A percentile compares a stretch with the other conserved stretches of the same genome.
Evolutionary conservation across 2,888 invertebrate genomes (phyloP).

Genomic region (Balanococcus diminutus): DNA sequence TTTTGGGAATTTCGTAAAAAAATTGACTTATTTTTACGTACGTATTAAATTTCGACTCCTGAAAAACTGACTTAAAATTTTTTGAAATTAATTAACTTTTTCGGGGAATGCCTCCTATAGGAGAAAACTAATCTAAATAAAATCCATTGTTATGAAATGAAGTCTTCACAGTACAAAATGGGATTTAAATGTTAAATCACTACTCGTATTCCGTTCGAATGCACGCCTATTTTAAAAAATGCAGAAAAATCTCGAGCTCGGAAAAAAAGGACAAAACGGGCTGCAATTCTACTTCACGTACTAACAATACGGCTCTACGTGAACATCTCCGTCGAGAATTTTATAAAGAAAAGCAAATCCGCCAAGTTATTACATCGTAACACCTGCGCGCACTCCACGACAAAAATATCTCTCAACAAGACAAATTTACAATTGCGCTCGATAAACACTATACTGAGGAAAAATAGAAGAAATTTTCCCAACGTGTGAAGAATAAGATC

Average conservation of each 20-base stretch:
- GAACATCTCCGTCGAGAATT: not conserved
- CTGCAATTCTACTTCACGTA: not conserved
- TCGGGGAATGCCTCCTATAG: too few species aligned
- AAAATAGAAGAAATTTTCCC: not conserved
- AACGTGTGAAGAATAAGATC: conserved; percentile 7
- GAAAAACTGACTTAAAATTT: too few species aligned
- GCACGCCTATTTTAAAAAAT: too few species aligned
- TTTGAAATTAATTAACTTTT: too few species aligned
- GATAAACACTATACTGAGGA: not conserved
- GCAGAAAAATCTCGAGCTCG: too few species aligned
- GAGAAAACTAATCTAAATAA: too few species aligned
- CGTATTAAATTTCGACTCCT: too few species aligned
- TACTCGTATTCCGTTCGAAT: not conserved
- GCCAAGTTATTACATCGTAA: conserved; percentile 11
- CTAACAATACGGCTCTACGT: not conserved
- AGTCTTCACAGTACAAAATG: not conserved
- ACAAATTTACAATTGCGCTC: conserved; percentile 8
- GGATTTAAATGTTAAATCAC: not conserved
- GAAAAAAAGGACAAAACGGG: too few species aligned
- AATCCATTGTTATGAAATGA: too few species aligned
- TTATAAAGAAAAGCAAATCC: conserved; percentile 15
- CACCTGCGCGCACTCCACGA: not conserved
- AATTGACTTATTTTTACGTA: too few species aligned
- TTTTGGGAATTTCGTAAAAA: too few species aligned
- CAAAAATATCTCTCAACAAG: not conserved